These are phyloP conservation scores for Hipposideros armiger DNA, from an alignment of 2,113 vertebrate genomes.

Conservation along the genomic window DNA sequence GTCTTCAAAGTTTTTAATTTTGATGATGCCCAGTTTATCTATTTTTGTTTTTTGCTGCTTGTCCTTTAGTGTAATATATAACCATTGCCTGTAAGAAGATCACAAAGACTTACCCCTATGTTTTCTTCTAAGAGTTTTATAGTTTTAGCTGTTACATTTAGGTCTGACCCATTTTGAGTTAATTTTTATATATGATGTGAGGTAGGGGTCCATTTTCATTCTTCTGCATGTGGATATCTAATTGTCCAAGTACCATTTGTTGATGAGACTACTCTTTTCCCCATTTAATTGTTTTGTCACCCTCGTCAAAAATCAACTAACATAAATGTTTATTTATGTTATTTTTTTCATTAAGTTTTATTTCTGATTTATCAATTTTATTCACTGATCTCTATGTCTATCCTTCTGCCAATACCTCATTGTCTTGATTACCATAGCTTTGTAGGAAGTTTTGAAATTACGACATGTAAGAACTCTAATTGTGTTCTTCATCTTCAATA, in stretches of 20 bases:
- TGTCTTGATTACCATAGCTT: background rate
- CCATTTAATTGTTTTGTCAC: background rate
- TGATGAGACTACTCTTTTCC: background rate
- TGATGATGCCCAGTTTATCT: background rate
- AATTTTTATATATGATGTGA: background rate
- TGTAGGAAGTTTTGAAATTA: constrained; percentile 35
- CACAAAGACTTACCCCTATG: background rate
- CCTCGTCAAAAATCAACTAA: background rate
- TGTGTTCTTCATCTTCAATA: constrained; percentile 31
- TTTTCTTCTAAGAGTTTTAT: constrained; percentile 40
- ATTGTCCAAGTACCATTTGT: background rate
- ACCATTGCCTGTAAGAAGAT: background rate
- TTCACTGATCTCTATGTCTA: background rate
- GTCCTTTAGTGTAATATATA: background rate
- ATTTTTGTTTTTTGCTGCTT: background rate
- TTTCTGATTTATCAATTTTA: background rate
- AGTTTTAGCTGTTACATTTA: constrained; percentile 29
- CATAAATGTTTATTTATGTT: background rate
- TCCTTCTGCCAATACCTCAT: background rate
- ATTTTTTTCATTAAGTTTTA: background rate
- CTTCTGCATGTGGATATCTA: background rate
- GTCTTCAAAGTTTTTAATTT: constrained; percentile 31
- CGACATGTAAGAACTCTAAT: background rate
- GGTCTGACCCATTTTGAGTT: background rate
- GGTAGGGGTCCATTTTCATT: background rate